Base-by-base conservation (phyloP, 2,888 invertebrate species). In the Ichneumon xanthorius region DNA sequence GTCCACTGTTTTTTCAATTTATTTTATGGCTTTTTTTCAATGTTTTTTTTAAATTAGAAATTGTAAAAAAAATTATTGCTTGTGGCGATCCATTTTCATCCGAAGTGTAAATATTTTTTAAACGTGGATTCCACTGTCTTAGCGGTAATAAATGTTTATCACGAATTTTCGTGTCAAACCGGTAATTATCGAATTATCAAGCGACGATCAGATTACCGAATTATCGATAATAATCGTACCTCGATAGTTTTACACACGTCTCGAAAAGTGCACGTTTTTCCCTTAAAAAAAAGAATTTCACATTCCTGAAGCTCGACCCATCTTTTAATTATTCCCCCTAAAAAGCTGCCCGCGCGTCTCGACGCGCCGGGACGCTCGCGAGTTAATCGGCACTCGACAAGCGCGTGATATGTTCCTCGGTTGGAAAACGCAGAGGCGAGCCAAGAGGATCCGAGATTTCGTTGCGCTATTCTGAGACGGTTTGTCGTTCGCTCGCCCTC, bases 381-480 rank as follows among this genome's bases (percentile, higher is more conserved):
- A 14, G 22, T 86, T 80, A 85, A 89, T 88, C 88, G 89, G 84
- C 87, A 85, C 87, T 88, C 87, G 88, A 88, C 87, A 88, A 85
- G 82, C 87, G 87, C 88, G 87, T 83, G 84, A 87, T 87, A 88
- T 88, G 87, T 86, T 86, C 87, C 84, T 85, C 79, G 82, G 75
- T 82, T 73, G 87, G 85, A 86, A 89, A 88, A 87, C 85, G 70
- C 80, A 84, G 86, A 85, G 73, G 68, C 89, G 89, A 90, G 91
- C 91, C 91, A 90, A 90, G 89, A 91, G 80, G 90, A 92, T 90
- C 90, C 83, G 88, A 91, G 90, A 91, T 91, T 91, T 90, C 89
- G 88, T 88, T 89, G 85, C 81, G 90, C 92, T 92, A 92, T 91
- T 92, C 90, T 91, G 83, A 91, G 91, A 61, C 88, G 76, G 85